Percentiles rank a stretch among this genome's conserved stretches.
Conservation (phyloP, 2,888 invertebrate genomes). For the Ethmia dodecea region DNA sequence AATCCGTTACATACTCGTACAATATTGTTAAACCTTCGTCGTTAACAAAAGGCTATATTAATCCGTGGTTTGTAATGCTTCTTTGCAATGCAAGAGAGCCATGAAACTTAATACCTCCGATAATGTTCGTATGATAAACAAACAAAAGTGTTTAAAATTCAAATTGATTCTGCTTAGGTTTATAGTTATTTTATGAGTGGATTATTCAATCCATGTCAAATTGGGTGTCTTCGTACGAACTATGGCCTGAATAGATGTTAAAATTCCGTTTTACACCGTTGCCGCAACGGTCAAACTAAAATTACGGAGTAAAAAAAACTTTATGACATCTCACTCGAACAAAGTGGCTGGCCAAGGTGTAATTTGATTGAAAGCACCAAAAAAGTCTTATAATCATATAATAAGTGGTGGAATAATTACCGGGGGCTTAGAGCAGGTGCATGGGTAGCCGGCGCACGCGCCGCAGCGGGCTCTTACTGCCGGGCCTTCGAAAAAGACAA, state of each 20-base stretch:
- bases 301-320: slow-evolving; percentile 51
- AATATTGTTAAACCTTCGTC: slow-evolving; percentile 14
- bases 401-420: slow-evolving; percentile 76
- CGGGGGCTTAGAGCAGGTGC: slow-evolving; percentile 68
- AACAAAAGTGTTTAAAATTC: neutral
- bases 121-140: slow-evolving; percentile 5
- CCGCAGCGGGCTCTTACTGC: slow-evolving; percentile 26
- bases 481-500: slow-evolving; percentile 40
- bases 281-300: slow-evolving; percentile 35
- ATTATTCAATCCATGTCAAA: too few species aligned
- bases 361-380: slow-evolving; percentile 78
- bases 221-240: too few species aligned
- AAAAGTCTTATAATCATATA: slow-evolving; percentile 75
- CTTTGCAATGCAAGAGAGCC: slow-evolving; percentile 5
- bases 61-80: slow-evolving; percentile 14
- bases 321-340: slow-evolving; percentile 74
- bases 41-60: slow-evolving; percentile 26
- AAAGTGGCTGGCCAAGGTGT: slow-evolving; percentile 71
- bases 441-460: slow-evolving; percentile 33
- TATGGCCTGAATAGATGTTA: too few species aligned
- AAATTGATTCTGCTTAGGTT: too few species aligned
- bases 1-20: slow-evolving; percentile 14
- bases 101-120: slow-evolving; percentile 9
- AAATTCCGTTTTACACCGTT: slow-evolving; percentile 52
- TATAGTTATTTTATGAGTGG: too few species aligned